Evolutionary conservation across 2,113 vertebrate species (phyloP).

Genomic region (Protobothrops flavoviridis): DNA sequence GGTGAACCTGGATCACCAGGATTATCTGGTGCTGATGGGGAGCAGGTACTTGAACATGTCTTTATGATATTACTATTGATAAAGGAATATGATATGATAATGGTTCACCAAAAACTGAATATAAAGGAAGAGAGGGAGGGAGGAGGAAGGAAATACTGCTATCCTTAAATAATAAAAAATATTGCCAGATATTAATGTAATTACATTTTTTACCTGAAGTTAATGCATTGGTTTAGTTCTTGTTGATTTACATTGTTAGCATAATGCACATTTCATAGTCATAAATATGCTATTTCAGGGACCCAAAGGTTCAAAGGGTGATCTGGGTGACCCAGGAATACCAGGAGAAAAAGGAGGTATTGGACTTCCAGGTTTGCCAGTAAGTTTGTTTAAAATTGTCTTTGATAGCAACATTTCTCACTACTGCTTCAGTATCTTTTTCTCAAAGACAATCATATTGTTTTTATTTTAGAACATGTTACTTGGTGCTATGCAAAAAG

Average conservation of each 20-base stretch:
- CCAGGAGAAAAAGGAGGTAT: conserved; percentile 91
- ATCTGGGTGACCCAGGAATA: conserved; percentile 86
- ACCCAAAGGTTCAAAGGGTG: conserved; percentile 93
- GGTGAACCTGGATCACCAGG: conserved; percentile 90
- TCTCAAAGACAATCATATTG: not conserved
- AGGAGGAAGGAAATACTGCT: not conserved
- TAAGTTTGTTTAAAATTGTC: conserved; percentile 67
- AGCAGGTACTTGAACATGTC: conserved; percentile 82
- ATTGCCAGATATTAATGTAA: not conserved
- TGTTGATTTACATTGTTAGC: not conserved
- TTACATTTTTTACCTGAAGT: conserved; percentile 11
- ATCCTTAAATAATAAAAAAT: not conserved
- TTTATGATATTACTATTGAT: not conserved
- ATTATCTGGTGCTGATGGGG: conserved; percentile 86
- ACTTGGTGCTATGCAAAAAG: not conserved
- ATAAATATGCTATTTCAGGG: conserved; percentile 74
- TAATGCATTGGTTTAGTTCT: not conserved
- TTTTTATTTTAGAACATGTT: not conserved
- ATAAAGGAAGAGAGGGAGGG: not conserved
- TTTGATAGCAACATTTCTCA: not conserved
- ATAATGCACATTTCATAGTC: conserved; percentile 11
- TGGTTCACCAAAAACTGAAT: not conserved
- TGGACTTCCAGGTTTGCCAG: conserved; percentile 90
- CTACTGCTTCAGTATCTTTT: conserved; percentile 17
- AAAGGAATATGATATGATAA: conserved; percentile 5